phyloP scores from a whole-genome alignment of 2,113 vertebrate genomes.

The Siphamia tubifer region DNA sequence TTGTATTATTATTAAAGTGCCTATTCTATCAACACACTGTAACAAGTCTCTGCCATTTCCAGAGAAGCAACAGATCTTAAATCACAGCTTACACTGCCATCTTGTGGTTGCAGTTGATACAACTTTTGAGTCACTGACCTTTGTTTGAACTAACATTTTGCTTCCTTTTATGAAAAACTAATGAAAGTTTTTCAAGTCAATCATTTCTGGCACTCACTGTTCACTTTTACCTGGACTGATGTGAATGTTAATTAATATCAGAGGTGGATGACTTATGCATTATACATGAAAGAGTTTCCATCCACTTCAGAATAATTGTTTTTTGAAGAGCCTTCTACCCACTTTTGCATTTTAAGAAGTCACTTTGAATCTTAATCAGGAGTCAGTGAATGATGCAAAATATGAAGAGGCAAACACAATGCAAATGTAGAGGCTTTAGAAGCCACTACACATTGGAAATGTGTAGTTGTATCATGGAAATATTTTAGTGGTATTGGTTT shows the following conservation, averaged over 20 bases:
- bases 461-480: too few species aligned
- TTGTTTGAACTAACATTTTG: neutral
- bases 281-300: constrained; percentile 1
- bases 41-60: neutral
- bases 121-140: neutral
- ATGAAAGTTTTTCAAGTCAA: neutral
- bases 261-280: constrained; percentile 12
- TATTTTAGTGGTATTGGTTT: too few species aligned
- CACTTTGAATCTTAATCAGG: constrained; percentile 40
- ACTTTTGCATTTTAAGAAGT: constrained; percentile 3
- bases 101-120: constrained; percentile 17
- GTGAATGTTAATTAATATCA: neutral
- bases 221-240: neutral
- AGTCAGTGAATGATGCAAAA: constrained; percentile 36
- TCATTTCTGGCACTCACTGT: neutral
- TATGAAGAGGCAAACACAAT: constrained; percentile 15
- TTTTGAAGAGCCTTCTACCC: neutral
- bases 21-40: too few species aligned
- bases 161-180: neutral
- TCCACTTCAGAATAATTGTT: neutral
- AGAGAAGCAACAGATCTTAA: neutral
- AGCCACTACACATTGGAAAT: too few species aligned
- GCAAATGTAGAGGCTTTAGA: neutral
- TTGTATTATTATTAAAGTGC: too few species aligned
- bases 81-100: neutral